Evolutionary conservation across 2,888 invertebrate species (phyloP).

Genomic region (Listrodromus nycthemerus): DNA sequence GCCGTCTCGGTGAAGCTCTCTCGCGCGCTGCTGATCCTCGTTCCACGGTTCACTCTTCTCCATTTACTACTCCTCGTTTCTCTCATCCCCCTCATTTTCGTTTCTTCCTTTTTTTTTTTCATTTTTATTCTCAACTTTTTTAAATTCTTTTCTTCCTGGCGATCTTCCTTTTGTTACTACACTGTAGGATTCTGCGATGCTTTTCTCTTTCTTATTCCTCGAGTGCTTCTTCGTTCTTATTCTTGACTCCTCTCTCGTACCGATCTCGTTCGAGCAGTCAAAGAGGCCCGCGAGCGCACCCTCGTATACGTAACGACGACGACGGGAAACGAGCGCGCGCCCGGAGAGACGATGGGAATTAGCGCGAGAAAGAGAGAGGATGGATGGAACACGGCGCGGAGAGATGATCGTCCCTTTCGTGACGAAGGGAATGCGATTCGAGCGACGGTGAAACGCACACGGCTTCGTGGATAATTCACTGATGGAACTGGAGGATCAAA

Average conservation of each 20-base stretch:
- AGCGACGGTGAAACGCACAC: slow-evolving; percentile 54
- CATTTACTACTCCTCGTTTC: slow-evolving; percentile 59
- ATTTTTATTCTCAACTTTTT: slow-evolving; percentile 20
- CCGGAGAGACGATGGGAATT: slow-evolving; percentile 63
- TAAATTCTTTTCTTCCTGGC: slow-evolving; percentile 32
- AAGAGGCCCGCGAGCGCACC: slow-evolving; percentile 64
- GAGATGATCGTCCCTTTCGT: slow-evolving; percentile 56
- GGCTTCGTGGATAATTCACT: slow-evolving; percentile 60
- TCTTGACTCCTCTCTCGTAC: slow-evolving; percentile 40
- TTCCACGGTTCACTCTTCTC: slow-evolving; percentile 64
- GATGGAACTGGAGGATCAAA: slow-evolving; percentile 53
- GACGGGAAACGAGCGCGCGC: slow-evolving; percentile 56
- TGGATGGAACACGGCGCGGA: slow-evolving; percentile 35
- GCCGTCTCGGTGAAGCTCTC: slow-evolving; percentile 69
- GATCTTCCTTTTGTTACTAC: slow-evolving; percentile 55
- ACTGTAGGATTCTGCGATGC: slow-evolving; percentile 46
- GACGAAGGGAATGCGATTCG: slow-evolving; percentile 66
- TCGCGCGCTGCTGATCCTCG: slow-evolving; percentile 67
- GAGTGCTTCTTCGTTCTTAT: slow-evolving; percentile 38
- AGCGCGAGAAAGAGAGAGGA: slow-evolving; percentile 52
- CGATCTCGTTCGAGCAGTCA: slow-evolving; percentile 66
- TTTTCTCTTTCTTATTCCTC: slow-evolving; percentile 48
- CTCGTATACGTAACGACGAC: slow-evolving; percentile 66
- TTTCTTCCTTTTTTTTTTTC: slow-evolving; percentile 47
- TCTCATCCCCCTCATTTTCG: slow-evolving; percentile 43